phyloP scores from a whole-genome alignment of 2,113 vertebrate species.

The Entomyzon cyanotis region DNA sequence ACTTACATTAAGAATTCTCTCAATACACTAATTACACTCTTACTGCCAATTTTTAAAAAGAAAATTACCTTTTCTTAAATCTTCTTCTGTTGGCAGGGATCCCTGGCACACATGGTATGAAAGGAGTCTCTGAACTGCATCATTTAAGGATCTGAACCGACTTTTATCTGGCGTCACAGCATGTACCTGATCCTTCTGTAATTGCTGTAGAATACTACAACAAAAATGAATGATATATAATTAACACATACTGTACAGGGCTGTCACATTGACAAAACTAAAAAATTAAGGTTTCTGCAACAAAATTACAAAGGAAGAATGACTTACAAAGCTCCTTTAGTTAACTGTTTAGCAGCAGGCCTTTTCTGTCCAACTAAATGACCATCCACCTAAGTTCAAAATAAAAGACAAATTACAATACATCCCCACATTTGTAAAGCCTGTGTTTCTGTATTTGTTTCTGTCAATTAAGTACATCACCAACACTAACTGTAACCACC shows the following conservation, averaged over 20 bases:
- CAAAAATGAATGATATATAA: neutral
- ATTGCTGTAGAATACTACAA: constrained; percentile 86
- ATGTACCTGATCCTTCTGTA: constrained; percentile 85
- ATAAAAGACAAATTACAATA: constrained; percentile 37
- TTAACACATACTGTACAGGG: neutral
- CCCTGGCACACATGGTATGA: constrained; percentile 95
- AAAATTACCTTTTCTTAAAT: constrained; percentile 81
- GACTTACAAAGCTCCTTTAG: constrained; percentile 93
- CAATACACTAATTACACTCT: neutral
- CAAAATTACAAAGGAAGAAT: neutral
- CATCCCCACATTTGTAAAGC: neutral
- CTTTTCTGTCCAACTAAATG: constrained; percentile 83
- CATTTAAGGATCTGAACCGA: constrained; percentile 83
- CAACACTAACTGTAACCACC: neutral
- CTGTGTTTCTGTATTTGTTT: neutral
- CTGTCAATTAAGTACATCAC: neutral
- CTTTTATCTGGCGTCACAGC: constrained; percentile 82
- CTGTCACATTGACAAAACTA: neutral
- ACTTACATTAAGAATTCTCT: neutral
- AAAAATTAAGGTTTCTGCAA: neutral
- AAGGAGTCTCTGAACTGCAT: constrained; percentile 86
- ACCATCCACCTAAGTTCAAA: constrained; percentile 73
- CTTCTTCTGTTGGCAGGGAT: constrained; percentile 82
- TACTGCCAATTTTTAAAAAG: neutral
- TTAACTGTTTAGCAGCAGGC: constrained; percentile 85